phyloP scores from a whole-genome alignment of 1,140 invertebrate species.

The Papilio polytes region DNA sequence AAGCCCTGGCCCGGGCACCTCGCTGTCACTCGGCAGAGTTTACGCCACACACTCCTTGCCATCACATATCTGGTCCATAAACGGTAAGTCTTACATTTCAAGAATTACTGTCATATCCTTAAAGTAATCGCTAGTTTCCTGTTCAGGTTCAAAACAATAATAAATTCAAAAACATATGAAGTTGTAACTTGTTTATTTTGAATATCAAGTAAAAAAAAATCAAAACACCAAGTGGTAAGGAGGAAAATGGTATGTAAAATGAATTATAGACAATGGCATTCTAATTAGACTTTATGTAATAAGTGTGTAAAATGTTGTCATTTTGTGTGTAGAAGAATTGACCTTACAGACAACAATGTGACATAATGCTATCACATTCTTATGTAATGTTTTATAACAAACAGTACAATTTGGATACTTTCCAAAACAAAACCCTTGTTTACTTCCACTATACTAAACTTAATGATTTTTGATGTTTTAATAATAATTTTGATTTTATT shows the following conservation, averaged over 20 bases:
- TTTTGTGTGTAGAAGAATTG: not conserved
- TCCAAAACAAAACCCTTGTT: slow-evolving; percentile 31
- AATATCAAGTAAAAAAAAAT: not conserved
- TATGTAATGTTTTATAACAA: slow-evolving; percentile 26
- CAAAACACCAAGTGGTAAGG: not conserved
- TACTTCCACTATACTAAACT: not conserved
- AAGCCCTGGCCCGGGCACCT: slow-evolving; percentile 79
- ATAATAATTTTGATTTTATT: not conserved
- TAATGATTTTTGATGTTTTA: not conserved
- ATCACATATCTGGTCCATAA: slow-evolving; percentile 95
- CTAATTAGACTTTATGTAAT: slow-evolving; percentile 23
- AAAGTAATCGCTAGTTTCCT: not conserved
- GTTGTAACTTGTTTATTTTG: not conserved
- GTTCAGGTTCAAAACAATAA: not conserved
- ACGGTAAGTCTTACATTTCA: slow-evolving; percentile 87
- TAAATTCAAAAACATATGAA: not conserved
- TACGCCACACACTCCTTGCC: slow-evolving; percentile 95
- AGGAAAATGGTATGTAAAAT: not conserved
- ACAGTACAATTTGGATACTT: slow-evolving; percentile 24
- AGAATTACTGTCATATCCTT: not conserved
- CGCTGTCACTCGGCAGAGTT: slow-evolving; percentile 88
- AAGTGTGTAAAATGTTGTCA: not conserved
- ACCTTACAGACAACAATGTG: not conserved
- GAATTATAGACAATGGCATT: not conserved
- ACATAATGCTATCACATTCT: slow-evolving; percentile 31